Conservation (phyloP, 2,888 invertebrate genomes). For the Caenorhabditis virilis region DNA sequence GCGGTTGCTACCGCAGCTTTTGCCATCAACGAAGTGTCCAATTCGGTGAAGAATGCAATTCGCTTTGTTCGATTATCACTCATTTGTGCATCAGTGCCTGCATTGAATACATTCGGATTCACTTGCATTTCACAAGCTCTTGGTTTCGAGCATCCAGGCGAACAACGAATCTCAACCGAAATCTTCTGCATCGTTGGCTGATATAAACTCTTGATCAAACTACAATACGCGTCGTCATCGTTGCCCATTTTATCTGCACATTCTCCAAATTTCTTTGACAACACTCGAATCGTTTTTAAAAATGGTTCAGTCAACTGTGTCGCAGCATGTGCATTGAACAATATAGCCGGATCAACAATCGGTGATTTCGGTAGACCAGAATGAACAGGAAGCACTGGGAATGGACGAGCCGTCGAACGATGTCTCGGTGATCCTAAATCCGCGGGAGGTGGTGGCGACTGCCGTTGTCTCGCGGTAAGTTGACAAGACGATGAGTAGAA, state of each 20-base stretch:
- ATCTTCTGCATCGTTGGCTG: slow-evolving; percentile 32
- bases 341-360: slow-evolving; percentile 22
- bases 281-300: slow-evolving; percentile 2
- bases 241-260: slow-evolving; percentile 30
- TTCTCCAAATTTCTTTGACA: slow-evolving; percentile 21
- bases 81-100: slow-evolving; percentile 54
- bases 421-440: slow-evolving; percentile 21
- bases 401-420: slow-evolving; percentile 32
- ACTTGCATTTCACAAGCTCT: slow-evolving; percentile 31
- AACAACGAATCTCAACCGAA: slow-evolving; percentile 45
- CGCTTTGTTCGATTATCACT: slow-evolving; percentile 58
- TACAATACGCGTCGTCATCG: slow-evolving; percentile 40
- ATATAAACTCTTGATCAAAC: slow-evolving; percentile 39
- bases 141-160: slow-evolving; percentile 24
- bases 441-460: slow-evolving; percentile 5
- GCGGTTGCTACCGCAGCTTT: slow-evolving; percentile 48
- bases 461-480: slow-evolving; percentile 14
- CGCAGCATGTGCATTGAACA: slow-evolving; percentile 10
- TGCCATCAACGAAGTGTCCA: slow-evolving; percentile 32
- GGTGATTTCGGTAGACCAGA: slow-evolving; percentile 47
- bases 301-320: neutral
- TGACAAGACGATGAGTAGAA: slow-evolving; percentile 45
- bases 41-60: slow-evolving; percentile 36
- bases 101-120: slow-evolving; percentile 46
- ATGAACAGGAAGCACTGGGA: slow-evolving; percentile 54